Percentiles rank a stretch among this genome's conserved stretches.
These are phyloP conservation scores for Drosophila malerkotliana DNA, from an alignment of 1,140 invertebrate genomes.

Conservation along the genomic window DNA sequence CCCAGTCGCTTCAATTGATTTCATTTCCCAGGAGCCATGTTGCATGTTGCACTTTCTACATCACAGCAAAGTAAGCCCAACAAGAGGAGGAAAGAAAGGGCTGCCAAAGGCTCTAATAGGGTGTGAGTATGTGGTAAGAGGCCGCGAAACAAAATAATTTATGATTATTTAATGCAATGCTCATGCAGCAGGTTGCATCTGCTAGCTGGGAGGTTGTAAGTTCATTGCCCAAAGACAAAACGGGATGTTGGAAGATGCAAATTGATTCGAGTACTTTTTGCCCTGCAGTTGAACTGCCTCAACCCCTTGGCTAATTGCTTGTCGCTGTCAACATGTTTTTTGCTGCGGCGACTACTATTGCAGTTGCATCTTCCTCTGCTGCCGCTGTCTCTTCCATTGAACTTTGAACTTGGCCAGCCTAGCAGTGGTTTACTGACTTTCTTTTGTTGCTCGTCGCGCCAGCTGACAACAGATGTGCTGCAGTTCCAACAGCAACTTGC, in stretches of 20 bases:
- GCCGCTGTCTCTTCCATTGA: constrained; percentile 50
- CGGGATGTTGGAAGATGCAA: constrained; percentile 33
- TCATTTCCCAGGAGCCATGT: constrained; percentile 63
- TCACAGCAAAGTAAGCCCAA: constrained; percentile 13
- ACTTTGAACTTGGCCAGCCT: constrained; percentile 71
- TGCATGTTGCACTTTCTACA: constrained; percentile 64
- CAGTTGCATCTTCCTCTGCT: constrained; percentile 20
- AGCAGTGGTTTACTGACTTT: constrained; percentile 56
- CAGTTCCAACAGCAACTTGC: constrained; percentile 31
- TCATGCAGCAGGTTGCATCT: constrained; percentile 22
- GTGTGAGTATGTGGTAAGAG: constrained; percentile 36
- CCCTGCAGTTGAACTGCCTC: constrained; percentile 48
- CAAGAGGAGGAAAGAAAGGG: constrained; percentile 64
- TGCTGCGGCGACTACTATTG: constrained; percentile 1
- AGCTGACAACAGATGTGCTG: constrained; percentile 35
- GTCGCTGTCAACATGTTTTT: constrained; percentile 53
- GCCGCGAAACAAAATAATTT: constrained; percentile 56
- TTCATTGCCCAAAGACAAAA: constrained; percentile 69
- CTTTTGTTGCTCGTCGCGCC: constrained; percentile 43
- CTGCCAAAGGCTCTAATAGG: constrained; percentile 16
- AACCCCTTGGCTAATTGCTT: constrained; percentile 45
- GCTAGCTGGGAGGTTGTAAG: constrained; percentile 31
- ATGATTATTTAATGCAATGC: constrained; percentile 75
- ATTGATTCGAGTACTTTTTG: constrained; percentile 44
- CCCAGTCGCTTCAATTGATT: constrained; percentile 69